Evolutionary conservation across 2,797 vertebrate genomes (phyloP), one percentile per base, ranked within the genome.

Genomic region (Steatocranus sp.): DNA sequence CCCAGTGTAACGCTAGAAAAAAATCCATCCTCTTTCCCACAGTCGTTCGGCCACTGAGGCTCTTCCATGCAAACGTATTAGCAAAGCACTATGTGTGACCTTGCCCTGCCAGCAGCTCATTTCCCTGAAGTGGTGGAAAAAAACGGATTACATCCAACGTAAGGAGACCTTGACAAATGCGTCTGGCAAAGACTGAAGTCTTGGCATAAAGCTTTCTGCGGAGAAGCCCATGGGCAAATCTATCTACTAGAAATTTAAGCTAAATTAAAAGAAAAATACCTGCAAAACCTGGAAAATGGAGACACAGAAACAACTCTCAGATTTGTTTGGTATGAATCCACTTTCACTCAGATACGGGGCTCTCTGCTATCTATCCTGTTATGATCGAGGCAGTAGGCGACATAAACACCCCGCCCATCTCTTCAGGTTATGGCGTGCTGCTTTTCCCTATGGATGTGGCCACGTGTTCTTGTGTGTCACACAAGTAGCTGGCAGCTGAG

Each of bases 401-500:
- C 56, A n/a, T 51, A 88, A 83, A 86, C 58, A 41, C 78, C 12
- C 48, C 32, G 5, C 89, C 85, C 54, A 51, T 43, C 79, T 80
- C 15, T 49, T 85, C 79, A 56, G 87, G 84, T 89, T 75, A 89
- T 92, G 91, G 89, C 86, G 5, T 80, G 85, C n/a, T 5, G 12
- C 9, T 78, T 79, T 66, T 95, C 95, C 94, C 94, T 79, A 61
- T 23, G 89, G 93, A 90, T 78, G 76, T 23, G 41, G 85, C 90
- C 89, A 89, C 89, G 82, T 94, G 93, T 91, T 90, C 94, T 91
- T 81, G 87, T 86, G 25, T 96, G 95, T 96, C 94, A 96, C 94
- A 93, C 81, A 14, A 95, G 91, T 88, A 78, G 58, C 83, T 83
- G 86, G 93, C 94, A 93, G 94, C 93, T 94, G 90, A 86, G 90